Evolutionary conservation across 2,797 vertebrate species (phyloP).

Genomic region (Falco biarmicus): DNA sequence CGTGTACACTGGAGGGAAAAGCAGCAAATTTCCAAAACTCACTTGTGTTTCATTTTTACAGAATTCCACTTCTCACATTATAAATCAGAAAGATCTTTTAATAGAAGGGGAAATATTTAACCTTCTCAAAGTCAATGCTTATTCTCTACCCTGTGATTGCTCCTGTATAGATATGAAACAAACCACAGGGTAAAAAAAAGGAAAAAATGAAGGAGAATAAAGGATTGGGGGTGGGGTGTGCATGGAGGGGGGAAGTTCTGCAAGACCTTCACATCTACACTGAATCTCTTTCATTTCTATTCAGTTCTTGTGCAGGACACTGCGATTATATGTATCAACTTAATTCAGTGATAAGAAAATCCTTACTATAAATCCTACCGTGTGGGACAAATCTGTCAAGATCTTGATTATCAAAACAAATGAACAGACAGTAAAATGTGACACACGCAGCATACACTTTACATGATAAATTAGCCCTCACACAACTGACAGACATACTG

Average conservation of each 20-base stretch:
- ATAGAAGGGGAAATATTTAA: conserved; percentile 30
- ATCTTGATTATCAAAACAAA: conserved; percentile 81
- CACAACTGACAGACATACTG: conserved; percentile 51
- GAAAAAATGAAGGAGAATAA: not conserved
- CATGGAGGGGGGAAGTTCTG: not conserved
- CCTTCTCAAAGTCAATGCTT: conserved; percentile 15
- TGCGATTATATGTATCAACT: conserved; percentile 58
- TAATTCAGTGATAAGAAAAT: conserved; percentile 73
- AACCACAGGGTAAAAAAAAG: not conserved
- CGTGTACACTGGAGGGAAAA: not conserved
- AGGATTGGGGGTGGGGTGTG: not conserved
- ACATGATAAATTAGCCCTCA: conserved; percentile 74
- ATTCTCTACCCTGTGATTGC: not conserved
- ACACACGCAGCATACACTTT: conserved; percentile 68
- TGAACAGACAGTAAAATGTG: conserved; percentile 76
- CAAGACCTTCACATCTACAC: not conserved
- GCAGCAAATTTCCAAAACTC: conserved; percentile 10
- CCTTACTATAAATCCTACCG: conserved; percentile 76
- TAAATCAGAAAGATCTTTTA: not conserved
- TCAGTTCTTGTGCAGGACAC: conserved; percentile 61
- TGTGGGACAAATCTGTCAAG: conserved; percentile 74
- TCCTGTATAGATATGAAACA: conserved; percentile 4
- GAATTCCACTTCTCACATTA: not conserved
- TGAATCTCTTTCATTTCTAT: conserved; percentile 67
- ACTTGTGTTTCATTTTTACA: not conserved